A percentile compares a stretch with the other conserved stretches of the same genome.
Conservation (phyloP, 1,140 invertebrate genomes). For the Eulimnadia texana region DNA sequence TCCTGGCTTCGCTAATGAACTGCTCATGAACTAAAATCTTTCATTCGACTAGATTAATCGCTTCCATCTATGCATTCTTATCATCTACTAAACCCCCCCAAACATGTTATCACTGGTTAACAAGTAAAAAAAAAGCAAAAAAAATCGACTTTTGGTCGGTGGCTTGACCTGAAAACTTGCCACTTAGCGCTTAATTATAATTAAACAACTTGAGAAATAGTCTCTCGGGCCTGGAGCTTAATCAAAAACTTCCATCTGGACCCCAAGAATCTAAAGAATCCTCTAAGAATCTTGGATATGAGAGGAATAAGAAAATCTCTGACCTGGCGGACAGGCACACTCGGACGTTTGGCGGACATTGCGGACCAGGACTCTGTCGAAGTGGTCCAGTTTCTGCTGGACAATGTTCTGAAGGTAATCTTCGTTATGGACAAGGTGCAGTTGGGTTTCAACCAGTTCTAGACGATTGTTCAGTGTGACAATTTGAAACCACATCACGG, state of each 20-base stretch:
- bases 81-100: not conserved
- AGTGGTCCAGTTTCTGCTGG: not conserved
- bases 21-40: not conserved
- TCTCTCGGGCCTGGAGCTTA: not conserved
- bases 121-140: not conserved
- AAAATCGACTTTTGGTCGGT: not conserved
- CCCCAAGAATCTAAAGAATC: too few relatives aligned
- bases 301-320: not conserved
- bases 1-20: not conserved
- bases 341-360: not conserved
- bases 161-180: not conserved
- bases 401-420: not conserved
- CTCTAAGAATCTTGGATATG: not conserved
- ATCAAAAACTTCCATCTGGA: not conserved
- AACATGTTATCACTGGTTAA: not conserved
- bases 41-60: not conserved
- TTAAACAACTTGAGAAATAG: not conserved
- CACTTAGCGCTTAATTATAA: not conserved
- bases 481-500: not conserved
- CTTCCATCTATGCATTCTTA: too few relatives aligned
- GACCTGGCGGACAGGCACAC: not conserved
- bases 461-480: not conserved
- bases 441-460: not conserved
- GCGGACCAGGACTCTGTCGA: not conserved
- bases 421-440: not conserved